Conservation (phyloP, 2,113 vertebrate species). For the Gymnogyps californianus region DNA sequence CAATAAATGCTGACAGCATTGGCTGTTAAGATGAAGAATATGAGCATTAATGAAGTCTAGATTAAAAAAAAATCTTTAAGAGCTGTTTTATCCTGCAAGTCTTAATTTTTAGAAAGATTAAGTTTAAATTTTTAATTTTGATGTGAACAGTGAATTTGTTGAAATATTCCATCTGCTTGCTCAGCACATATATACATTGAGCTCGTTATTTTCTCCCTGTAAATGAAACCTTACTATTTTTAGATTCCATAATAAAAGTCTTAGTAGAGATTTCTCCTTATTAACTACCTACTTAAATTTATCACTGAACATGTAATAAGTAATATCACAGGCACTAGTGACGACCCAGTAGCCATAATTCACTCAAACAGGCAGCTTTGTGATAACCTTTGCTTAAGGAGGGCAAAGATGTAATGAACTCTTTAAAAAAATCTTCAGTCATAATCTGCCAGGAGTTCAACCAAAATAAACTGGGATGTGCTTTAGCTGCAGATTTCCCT, state of each 20-base stretch:
- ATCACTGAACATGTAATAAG: not conserved
- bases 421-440: not conserved
- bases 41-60: not conserved
- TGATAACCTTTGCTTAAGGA: constrained; percentile 35
- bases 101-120: not conserved
- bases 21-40: constrained; percentile 21
- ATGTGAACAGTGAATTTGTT: not conserved
- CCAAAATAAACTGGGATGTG: not conserved
- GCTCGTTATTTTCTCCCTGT: not conserved
- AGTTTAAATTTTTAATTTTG: not conserved
- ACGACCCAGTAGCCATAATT: constrained; percentile 6
- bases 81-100: not conserved
- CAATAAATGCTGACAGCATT: constrained; percentile 50
- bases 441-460: not conserved
- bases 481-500: not conserved
- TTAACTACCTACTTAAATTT: not conserved
- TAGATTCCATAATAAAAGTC: not conserved
- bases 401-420: not conserved
- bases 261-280: not conserved
- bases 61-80: not conserved
- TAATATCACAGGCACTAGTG: not conserved
- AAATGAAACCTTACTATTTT: not conserved
- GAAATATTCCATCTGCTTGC: not conserved
- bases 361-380: not conserved
- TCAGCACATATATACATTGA: not conserved